These are phyloP conservation scores for Erythrocercus mccallii DNA, from an alignment of 2,113 vertebrate species.

Conservation along the genomic window DNA sequence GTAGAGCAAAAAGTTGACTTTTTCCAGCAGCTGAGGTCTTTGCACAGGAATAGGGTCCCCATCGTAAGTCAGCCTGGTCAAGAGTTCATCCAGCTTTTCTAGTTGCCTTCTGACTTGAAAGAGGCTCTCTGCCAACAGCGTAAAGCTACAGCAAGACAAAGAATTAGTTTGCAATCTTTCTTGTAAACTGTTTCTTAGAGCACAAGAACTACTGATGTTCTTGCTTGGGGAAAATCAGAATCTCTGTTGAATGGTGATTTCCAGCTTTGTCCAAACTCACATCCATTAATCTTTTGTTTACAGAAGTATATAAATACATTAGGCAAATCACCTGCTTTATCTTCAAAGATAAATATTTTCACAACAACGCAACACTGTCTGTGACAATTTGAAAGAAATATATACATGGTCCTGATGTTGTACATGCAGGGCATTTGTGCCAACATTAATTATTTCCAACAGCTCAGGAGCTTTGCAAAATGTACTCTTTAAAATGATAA, in stretches of 20 bases:
- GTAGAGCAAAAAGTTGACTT: constrained; percentile 88
- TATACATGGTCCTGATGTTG: not conserved
- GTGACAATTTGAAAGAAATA: not conserved
- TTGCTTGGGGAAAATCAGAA: not conserved
- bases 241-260: not conserved
- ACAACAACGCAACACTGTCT: not conserved
- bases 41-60: constrained; percentile 91
- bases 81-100: constrained; percentile 91
- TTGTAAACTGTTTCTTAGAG: not conserved
- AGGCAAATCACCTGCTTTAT: not conserved
- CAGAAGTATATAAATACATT: not conserved
- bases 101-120: constrained; percentile 93
- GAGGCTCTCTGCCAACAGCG: constrained; percentile 89
- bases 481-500: not conserved
- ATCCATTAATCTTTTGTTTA: not conserved
- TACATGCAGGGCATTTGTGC: not conserved
- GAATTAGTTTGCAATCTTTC: not conserved
- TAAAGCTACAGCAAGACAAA: constrained; percentile 80
- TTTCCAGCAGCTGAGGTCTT: constrained; percentile 86
- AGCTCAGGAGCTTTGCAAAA: not conserved
- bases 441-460: not conserved
- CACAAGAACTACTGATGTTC: not conserved
- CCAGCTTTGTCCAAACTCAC: not conserved
- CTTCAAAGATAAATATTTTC: not conserved
- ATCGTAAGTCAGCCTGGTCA: constrained; percentile 90